Base-by-base conservation (phyloP, 1,140 invertebrate genomes). In the Anoplophora glabripennis region DNA sequence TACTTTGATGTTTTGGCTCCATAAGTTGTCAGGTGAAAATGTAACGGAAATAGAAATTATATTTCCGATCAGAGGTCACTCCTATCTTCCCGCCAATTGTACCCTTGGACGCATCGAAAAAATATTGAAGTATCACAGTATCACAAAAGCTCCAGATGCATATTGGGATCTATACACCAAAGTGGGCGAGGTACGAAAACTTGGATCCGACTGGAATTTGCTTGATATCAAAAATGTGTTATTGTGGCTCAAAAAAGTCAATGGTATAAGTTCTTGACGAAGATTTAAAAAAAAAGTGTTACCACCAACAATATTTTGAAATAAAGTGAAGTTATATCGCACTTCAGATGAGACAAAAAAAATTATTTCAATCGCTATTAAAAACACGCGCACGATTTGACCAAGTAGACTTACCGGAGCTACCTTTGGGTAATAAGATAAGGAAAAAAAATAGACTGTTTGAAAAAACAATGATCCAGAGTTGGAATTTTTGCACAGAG, bases 161-260 rank as follows among this genome's bases (percentile, higher is more conserved):
- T 59, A 58, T 53, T 53, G 49, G 47, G 44, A 53, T n/a, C 18
- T 53, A 1, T 59, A 53, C 28, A 11, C 18, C 18, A 42, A 59
- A 59, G 4, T 42, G 34, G 49, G 57, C n/a, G 49, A 53, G 17
- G 57, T 59, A 35, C 47, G 28, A 53, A 59, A 53, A 53, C 40
- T 59, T 7, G 51, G 49, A 36, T 4, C 10, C 10, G 49, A 53
- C 7, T 59, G 57, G 40, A 40, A 15, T 9, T 15, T 53, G 15
- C 5, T 58, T 52, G 40, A 58, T 17, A 33, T 52, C 11, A 58
- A 58, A 51, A 52, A 58, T 33, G 1, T 33, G 8, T 48, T 35
- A 18, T 14, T n/a, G 4, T 47, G n/a, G n/a, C 14, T 47, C 17
- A 57, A 48, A 41, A 57, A 57, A 48, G 44, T 57, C 12, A 41